phyloP scores from a whole-genome alignment of 2,113 vertebrate species.

The Strigops habroptila region DNA sequence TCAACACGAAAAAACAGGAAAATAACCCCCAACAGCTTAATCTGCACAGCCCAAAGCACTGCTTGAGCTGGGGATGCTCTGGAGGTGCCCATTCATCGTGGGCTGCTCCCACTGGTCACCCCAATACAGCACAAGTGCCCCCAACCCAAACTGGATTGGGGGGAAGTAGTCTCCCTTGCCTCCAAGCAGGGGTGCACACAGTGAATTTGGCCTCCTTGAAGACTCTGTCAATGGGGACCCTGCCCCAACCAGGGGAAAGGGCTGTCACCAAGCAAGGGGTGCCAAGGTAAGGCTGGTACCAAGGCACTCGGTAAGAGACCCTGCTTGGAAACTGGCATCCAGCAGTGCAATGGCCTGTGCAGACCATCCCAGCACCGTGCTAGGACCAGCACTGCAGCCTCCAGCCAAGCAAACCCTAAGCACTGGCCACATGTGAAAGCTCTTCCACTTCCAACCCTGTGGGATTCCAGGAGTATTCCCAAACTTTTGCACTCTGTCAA shows the following conservation, averaged over 20 bases:
- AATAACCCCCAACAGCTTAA: not conserved
- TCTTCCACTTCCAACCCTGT: not conserved
- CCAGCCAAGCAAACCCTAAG: not conserved
- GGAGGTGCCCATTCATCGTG: not conserved
- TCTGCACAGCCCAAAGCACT: not conserved
- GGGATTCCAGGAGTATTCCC: not conserved
- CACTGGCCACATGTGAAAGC: not conserved
- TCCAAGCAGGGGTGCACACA: no score
- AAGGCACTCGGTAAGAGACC: not conserved
- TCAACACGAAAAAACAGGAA: not conserved
- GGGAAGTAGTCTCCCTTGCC: not conserved
- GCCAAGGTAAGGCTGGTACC: not conserved
- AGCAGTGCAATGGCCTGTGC: not conserved
- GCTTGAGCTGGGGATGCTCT: accelerated
- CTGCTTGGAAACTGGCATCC: not conserved
- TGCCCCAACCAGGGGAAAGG: not conserved
- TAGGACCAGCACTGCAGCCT: not conserved
- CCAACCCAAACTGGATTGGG: accelerated
- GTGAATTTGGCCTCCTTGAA: not conserved
- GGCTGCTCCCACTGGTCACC: not conserved
- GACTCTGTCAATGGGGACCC: not conserved
- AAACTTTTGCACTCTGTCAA: not conserved
- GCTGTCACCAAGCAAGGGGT: not conserved
- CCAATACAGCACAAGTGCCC: not conserved
- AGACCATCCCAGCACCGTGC: accelerated